A percentile compares a stretch with the other conserved stretches of the same genome.
Conservation (phyloP, 30 jellyfish, hydroid and myxozoan species). For the Aurelia sp. region DNA sequence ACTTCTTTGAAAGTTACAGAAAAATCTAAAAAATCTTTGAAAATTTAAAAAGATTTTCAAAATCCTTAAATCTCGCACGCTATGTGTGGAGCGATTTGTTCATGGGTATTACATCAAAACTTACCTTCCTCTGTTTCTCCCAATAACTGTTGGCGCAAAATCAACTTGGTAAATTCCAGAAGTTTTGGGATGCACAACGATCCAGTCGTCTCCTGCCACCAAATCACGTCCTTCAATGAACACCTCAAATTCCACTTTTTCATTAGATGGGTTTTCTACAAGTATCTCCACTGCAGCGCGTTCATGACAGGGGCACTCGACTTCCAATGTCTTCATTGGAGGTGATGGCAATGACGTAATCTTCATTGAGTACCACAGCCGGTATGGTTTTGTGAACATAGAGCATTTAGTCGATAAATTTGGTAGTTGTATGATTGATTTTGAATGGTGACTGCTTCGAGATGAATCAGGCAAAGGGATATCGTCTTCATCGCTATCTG, state of each 20-base stretch:
- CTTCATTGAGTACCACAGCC: constrained; percentile 85
- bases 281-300: constrained; percentile 68
- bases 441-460: constrained; percentile 1
- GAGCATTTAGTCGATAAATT: constrained; percentile 10
- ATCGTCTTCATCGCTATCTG: constrained; percentile 88
- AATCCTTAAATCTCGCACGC: too few relatives aligned
- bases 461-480: constrained; percentile 18
- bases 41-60: too few relatives aligned
- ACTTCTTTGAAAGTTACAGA: neutral
- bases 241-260: constrained; percentile 63
- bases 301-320: constrained; percentile 69
- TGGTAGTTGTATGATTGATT: constrained; percentile 46
- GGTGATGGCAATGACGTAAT: constrained; percentile 73
- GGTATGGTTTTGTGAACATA: constrained; percentile 77
- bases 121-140: constrained; percentile 79
- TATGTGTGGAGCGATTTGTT: too few relatives aligned
- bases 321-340: constrained; percentile 63
- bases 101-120: neutral
- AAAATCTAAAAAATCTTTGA: too few relatives aligned
- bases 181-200: constrained; percentile 60
- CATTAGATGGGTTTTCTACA: constrained; percentile 74
- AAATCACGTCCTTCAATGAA: constrained; percentile 74
- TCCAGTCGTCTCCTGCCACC: constrained; percentile 69
- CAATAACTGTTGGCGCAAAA: constrained; percentile 74
- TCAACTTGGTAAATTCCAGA: constrained; percentile 76